Conservation (phyloP, 2,888 invertebrate species). For the Megalurothrips usitatus region DNA sequence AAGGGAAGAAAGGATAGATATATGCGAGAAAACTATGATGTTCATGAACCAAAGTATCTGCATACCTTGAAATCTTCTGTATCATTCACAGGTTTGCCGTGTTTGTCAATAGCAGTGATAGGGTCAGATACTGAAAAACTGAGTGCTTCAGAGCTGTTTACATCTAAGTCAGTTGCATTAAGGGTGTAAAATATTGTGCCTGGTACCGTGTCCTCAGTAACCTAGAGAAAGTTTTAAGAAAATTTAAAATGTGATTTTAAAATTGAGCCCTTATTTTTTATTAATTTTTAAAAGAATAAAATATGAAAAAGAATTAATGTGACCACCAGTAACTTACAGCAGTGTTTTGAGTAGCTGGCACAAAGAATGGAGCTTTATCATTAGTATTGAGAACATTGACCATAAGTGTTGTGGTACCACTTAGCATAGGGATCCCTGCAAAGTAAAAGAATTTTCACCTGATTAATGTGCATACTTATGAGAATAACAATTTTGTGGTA, state of each 20-base stretch:
- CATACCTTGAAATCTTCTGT: slow-evolving; percentile 45
- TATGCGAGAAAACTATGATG: slow-evolving; percentile 31
- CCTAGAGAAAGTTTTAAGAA: slow-evolving; percentile 44
- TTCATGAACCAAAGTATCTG: not conserved
- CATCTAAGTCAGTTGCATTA: slow-evolving; percentile 75
- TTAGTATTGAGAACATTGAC: slow-evolving; percentile 80
- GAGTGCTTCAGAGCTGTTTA: slow-evolving; percentile 62
- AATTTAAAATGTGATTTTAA: not conserved
- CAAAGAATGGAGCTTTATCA: slow-evolving; percentile 80
- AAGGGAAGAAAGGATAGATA: slow-evolving; percentile 29
- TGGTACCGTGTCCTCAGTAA: slow-evolving; percentile 70
- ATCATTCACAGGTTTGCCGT: slow-evolving; percentile 65
- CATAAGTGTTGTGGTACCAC: slow-evolving; percentile 74
- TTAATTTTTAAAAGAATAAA: slow-evolving; percentile 29
- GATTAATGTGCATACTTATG: slow-evolving; percentile 25
- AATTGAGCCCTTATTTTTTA: not conserved
- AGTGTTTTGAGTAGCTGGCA: slow-evolving; percentile 70
- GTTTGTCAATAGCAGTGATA: slow-evolving; percentile 75
- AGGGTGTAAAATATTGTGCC: slow-evolving; percentile 68
- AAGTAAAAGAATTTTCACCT: slow-evolving; percentile 29
- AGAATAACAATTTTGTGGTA: slow-evolving; percentile 20
- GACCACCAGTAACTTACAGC: slow-evolving; percentile 52
- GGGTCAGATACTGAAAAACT: slow-evolving; percentile 62
- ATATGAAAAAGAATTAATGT: not conserved
- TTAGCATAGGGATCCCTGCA: slow-evolving; percentile 69